These are phyloP conservation scores for Mylabris phalerata DNA, from an alignment of 1,140 invertebrate species.

Conservation along the genomic window DNA sequence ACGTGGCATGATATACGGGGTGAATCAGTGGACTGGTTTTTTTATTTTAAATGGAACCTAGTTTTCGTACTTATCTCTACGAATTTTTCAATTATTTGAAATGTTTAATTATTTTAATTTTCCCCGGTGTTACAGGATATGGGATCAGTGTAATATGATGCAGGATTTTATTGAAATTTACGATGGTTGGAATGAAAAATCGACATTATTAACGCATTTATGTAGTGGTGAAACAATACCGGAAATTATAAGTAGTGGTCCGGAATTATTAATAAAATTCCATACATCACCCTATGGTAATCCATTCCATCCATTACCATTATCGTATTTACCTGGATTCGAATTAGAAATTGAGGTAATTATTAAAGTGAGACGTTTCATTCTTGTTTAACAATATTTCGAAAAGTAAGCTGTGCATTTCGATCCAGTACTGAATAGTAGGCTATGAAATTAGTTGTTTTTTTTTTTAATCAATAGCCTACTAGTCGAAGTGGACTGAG, in stretches of 20 bases:
- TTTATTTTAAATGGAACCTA: too few species aligned
- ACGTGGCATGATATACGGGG: too few species aligned
- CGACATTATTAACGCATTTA: constrained; percentile 66
- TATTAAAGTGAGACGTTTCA: too few species aligned
- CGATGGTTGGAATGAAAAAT: constrained; percentile 65
- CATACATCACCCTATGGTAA: constrained; percentile 76
- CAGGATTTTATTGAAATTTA: constrained; percentile 77
- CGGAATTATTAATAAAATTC: constrained; percentile 73
- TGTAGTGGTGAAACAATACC: constrained; percentile 78
- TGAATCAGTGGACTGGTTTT: too few species aligned
- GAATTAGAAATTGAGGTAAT: constrained; percentile 70
- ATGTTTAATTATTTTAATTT: constrained; percentile 8
- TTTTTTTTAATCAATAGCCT: too few species aligned
- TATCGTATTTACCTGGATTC: constrained; percentile 71
- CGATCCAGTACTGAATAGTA: constrained; percentile 3
- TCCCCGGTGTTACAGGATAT: constrained; percentile 49
- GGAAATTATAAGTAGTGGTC: constrained; percentile 69
- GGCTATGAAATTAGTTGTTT: too few species aligned
- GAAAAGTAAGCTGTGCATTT: too few species aligned
- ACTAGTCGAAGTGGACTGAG: too few species aligned
- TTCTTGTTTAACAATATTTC: too few species aligned
- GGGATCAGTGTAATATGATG: constrained; percentile 73
- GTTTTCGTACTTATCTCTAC: too few species aligned
- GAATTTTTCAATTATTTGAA: too few species aligned
- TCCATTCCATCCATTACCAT: constrained; percentile 69